Evolutionary conservation across 2,888 invertebrate genomes (phyloP).

Genomic region (Agriopis aurantiaria): DNA sequence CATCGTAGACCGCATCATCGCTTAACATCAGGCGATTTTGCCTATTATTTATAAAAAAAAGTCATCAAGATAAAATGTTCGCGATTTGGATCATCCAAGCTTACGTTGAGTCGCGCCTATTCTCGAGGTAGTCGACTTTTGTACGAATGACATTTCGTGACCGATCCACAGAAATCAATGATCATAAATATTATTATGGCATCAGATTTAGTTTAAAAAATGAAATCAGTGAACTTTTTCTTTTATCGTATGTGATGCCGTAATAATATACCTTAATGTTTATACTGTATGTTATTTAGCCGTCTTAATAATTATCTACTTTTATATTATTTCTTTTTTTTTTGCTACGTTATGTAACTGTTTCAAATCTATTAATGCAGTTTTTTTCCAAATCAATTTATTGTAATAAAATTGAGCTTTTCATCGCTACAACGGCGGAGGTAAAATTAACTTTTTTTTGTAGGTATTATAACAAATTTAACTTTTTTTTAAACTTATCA

Average conservation of each 20-base stretch:
- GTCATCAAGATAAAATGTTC: neutral
- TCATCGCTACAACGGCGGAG: constrained; percentile 1
- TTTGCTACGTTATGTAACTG: constrained; percentile 24
- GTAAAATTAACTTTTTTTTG: constrained; percentile 33
- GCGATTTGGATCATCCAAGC: neutral
- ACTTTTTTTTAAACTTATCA: constrained; percentile 9
- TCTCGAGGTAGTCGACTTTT: neutral
- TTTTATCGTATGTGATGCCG: constrained; percentile 40
- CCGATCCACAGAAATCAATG: neutral
- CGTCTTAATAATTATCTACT: constrained; percentile 25
- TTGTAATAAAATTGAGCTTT: constrained; percentile 20
- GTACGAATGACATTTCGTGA: neutral
- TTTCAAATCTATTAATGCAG: constrained; percentile 20
- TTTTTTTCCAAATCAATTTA: constrained; percentile 24
- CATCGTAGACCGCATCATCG: too few relatives aligned
- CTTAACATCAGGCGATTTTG: too few relatives aligned
- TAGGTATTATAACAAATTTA: constrained; percentile 45
- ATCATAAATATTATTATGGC: constrained; percentile 46
- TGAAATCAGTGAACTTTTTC: constrained; percentile 19
- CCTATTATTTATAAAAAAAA: too few relatives aligned
- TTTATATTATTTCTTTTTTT: constrained; percentile 20
- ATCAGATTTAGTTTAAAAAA: constrained; percentile 33
- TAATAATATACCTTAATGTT: constrained; percentile 39
- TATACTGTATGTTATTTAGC: constrained; percentile 35
- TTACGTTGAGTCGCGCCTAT: too few relatives aligned